Percentiles rank a stretch among this genome's conserved stretches.
phyloP scores from a whole-genome alignment of 2,888 invertebrate species.

The Eilema griseolum region DNA sequence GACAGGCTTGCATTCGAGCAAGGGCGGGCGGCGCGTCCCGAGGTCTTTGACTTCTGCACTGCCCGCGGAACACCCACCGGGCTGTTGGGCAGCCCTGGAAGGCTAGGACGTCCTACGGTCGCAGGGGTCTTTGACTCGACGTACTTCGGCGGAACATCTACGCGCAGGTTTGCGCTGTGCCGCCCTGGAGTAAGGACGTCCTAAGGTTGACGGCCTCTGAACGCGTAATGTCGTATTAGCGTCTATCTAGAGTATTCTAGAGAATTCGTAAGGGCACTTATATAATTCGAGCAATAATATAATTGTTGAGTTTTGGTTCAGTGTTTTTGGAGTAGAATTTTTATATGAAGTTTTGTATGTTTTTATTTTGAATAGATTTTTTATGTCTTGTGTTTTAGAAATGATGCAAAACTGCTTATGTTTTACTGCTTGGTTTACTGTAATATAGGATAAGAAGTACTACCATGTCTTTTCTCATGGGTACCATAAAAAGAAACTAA shows the following conservation, averaged over 20 bases:
- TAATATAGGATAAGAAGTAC: not conserved
- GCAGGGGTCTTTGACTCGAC: conserved; percentile 19
- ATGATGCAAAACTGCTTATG: not conserved
- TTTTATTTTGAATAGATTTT: not conserved
- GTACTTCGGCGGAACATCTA: conserved; percentile 14
- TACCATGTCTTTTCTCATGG: not conserved
- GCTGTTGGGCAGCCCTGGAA: conserved; percentile 12
- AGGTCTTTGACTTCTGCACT: conserved; percentile 28
- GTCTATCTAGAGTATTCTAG: not conserved
- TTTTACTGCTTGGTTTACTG: not conserved
- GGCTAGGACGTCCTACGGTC: conserved; percentile 25
- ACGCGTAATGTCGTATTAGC: conserved; percentile 4
- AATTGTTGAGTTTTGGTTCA: not conserved
- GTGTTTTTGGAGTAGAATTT: not conserved
- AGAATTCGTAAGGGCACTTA: conserved; percentile 17
- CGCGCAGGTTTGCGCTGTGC: not conserved
- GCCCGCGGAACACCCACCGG: conserved; percentile 20
- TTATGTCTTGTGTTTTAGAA: not conserved
- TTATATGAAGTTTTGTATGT: not conserved
- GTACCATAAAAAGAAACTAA: too few species aligned
- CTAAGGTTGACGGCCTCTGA: conserved; percentile 22
- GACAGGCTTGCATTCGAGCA: conserved; percentile 30
- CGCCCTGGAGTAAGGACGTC: conserved; percentile 24
- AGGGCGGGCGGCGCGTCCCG: conserved; percentile 48
- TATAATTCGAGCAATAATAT: conserved; percentile 12